Evolutionary conservation across 2,888 invertebrate species (phyloP).

Genomic region (Nymphalis polychloros): DNA sequence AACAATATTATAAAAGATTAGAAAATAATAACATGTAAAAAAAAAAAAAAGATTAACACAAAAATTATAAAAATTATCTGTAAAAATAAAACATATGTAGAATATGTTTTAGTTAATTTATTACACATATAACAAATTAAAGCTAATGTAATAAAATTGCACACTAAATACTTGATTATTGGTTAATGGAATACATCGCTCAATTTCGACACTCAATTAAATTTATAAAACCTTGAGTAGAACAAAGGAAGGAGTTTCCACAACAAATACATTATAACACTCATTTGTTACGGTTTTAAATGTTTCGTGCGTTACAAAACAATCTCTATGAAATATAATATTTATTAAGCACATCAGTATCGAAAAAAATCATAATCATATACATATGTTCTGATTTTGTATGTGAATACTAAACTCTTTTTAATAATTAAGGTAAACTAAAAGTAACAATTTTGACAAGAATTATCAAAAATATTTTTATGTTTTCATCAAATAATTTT

Average conservation of each 20-base stretch:
- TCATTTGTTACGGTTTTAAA: constrained; percentile 3
- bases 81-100: too few relatives aligned
- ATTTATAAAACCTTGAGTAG: not conserved
- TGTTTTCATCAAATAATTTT: too few relatives aligned
- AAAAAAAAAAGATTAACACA: too few relatives aligned
- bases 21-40: too few relatives aligned
- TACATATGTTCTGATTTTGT: too few relatives aligned
- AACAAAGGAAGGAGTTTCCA: constrained; percentile 11
- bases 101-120: too few relatives aligned
- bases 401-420: too few relatives aligned
- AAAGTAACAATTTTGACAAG: too few relatives aligned
- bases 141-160: constrained; percentile 4
- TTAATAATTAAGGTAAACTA: too few relatives aligned
- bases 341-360: not conserved
- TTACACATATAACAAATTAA: not conserved
- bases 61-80: too few relatives aligned
- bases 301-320: constrained; percentile 4
- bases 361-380: not conserved
- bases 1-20: too few relatives aligned
- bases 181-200: constrained; percentile 7
- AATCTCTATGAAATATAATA: not conserved
- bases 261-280: constrained; percentile 1
- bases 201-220: not conserved
- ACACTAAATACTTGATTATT: not conserved
- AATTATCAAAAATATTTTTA: too few relatives aligned